Percentiles rank a stretch among this genome's conserved stretches.
These are phyloP conservation scores for Chlamydotis undulata DNA, from an alignment of 2,113 vertebrate genomes.

Conservation along the genomic window DNA sequence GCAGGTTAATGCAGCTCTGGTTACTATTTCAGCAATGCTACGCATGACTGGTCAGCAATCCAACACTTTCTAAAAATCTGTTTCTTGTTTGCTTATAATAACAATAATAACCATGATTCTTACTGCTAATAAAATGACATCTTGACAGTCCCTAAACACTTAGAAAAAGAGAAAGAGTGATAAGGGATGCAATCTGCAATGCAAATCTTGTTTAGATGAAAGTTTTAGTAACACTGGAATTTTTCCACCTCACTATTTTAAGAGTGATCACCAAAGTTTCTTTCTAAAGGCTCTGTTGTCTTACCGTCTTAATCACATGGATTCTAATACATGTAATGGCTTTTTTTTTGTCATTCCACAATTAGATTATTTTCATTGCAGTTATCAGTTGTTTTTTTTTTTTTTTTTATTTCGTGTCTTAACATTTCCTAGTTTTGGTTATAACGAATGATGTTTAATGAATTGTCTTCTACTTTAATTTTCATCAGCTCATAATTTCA, in stretches of 20 bases:
- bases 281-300: background rate
- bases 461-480: background rate
- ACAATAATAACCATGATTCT: background rate
- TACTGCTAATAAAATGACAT: background rate
- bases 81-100: background rate
- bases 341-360: background rate
- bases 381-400: background rate
- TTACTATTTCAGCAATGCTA: background rate
- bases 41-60: background rate
- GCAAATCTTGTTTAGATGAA: background rate
- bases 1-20: background rate
- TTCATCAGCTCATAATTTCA: background rate
- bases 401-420: background rate
- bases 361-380: background rate
- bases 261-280: rapidly evolving
- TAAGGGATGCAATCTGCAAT: background rate
- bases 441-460: background rate
- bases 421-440: background rate
- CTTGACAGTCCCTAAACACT: background rate
- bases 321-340: background rate
- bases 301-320: background rate
- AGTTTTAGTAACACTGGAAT: background rate
- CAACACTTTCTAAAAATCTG: background rate
- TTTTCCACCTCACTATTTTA: background rate
- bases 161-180: background rate